Conservation (phyloP, 1,140 invertebrate species). For the Rhopalosiphum padi region DNA sequence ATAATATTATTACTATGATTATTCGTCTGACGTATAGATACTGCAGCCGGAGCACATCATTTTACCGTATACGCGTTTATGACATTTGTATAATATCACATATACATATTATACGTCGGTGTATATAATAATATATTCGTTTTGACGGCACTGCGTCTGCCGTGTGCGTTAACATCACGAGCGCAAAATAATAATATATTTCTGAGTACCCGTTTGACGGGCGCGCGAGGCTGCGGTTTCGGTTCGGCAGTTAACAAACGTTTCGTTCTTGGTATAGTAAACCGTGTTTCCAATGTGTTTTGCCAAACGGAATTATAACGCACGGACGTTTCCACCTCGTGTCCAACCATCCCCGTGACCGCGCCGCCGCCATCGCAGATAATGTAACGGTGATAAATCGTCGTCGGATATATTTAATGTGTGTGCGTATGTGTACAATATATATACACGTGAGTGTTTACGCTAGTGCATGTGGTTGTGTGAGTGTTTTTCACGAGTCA, state of each 20-base stretch:
- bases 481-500: conserved; percentile 37
- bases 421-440: neutral
- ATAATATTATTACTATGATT: too few relatives aligned
- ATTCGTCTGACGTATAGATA: too few relatives aligned
- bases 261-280: neutral
- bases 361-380: neutral
- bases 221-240: neutral
- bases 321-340: neutral
- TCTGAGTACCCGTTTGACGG: neutral
- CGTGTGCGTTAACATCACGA: neutral
- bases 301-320: neutral
- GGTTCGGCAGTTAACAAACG: neutral
- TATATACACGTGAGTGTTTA: neutral
- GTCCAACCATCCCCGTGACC: neutral
- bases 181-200: neutral
- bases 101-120: too few relatives aligned
- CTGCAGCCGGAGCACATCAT: too few relatives aligned
- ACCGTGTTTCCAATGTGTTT: neutral
- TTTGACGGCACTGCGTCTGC: neutral
- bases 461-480: neutral
- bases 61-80: too few relatives aligned
- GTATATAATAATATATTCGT: too few relatives aligned
- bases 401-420: conserved; percentile 12
- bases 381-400: conserved; percentile 39
- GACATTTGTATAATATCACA: too few relatives aligned